phyloP scores from a whole-genome alignment of 2,797 vertebrate genomes.

The Takifugu ocellatus region DNA sequence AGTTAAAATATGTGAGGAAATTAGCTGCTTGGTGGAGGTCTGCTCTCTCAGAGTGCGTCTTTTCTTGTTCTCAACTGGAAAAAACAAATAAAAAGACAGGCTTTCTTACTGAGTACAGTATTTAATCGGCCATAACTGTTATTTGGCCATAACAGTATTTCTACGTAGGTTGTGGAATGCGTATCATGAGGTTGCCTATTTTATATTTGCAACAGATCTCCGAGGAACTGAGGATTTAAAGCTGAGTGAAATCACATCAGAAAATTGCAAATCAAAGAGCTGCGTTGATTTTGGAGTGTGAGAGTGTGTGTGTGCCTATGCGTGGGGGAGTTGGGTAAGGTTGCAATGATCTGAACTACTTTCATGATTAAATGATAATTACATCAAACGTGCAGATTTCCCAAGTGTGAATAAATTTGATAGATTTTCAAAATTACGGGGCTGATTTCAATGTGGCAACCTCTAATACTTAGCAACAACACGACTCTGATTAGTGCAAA shows the following conservation, averaged over 20 bases:
- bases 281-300: conserved; percentile 11
- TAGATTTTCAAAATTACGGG: conserved; percentile 2
- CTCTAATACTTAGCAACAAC: not conserved
- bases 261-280: conserved; percentile 36
- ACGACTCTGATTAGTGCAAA: too few species aligned
- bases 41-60: too few species aligned
- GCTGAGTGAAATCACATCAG: conserved; percentile 32
- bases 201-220: conserved; percentile 15
- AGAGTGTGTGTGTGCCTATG: too few species aligned
- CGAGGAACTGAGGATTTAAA: conserved; percentile 24
- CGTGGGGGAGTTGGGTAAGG: not conserved
- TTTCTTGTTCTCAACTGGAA: too few species aligned
- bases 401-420: conserved; percentile 33
- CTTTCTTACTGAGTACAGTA: too few species aligned
- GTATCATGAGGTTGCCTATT: conserved; percentile 23
- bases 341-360: conserved; percentile 45
- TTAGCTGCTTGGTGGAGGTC: too few species aligned
- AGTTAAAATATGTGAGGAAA: too few species aligned
- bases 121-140: too few species aligned
- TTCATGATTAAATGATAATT: conserved; percentile 60
- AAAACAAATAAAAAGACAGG: too few species aligned
- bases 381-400: conserved; percentile 51
- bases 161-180: too few species aligned
- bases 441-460: not conserved
- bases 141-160: too few species aligned